Percentiles rank a stretch among this genome's conserved stretches.
Conservation (phyloP, 2,888 invertebrate species). For the Drosophila subquinaria region DNA sequence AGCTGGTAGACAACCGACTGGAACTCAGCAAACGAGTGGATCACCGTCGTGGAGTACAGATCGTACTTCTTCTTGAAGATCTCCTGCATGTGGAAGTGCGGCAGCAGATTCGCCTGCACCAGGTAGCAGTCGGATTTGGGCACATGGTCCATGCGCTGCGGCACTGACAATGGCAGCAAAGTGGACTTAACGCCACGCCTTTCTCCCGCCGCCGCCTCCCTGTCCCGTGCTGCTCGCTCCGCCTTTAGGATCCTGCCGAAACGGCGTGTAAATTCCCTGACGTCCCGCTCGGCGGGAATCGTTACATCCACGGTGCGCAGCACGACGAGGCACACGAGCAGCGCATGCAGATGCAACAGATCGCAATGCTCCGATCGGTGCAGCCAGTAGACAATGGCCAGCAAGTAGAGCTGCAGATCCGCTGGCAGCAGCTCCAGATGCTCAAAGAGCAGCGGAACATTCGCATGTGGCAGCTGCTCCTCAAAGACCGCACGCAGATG, state of each 20-base stretch:
- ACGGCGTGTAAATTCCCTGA: slow-evolving; percentile 77
- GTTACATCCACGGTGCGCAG: slow-evolving; percentile 82
- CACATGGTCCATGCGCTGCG: slow-evolving; percentile 75
- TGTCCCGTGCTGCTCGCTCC: slow-evolving; percentile 75
- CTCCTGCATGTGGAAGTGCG: slow-evolving; percentile 84
- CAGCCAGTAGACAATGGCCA: slow-evolving; percentile 84
- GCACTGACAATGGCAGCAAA: slow-evolving; percentile 61
- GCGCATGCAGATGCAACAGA: slow-evolving; percentile 78
- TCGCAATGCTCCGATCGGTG: slow-evolving; percentile 81
- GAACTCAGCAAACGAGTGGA: slow-evolving; percentile 85
- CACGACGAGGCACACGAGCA: slow-evolving; percentile 81
- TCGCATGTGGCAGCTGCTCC: slow-evolving; percentile 50
- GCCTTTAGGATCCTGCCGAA: slow-evolving; percentile 81
- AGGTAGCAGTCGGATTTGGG: slow-evolving; percentile 83
- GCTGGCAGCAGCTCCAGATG: slow-evolving; percentile 72
- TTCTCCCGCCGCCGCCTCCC: slow-evolving; percentile 63
- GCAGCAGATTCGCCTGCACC: slow-evolving; percentile 80
- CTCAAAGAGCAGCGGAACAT: slow-evolving; percentile 68
- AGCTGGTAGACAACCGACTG: slow-evolving; percentile 84
- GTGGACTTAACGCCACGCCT: slow-evolving; percentile 64
- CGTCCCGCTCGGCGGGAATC: slow-evolving; percentile 82
- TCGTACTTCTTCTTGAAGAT: slow-evolving; percentile 84
- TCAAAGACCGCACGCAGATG: slow-evolving; percentile 77
- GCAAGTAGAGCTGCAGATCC: slow-evolving; percentile 80
- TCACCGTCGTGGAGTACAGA: slow-evolving; percentile 76